Base-by-base conservation (phyloP, 2,888 invertebrate species). In the Dicyrtoma fusca region DNA sequence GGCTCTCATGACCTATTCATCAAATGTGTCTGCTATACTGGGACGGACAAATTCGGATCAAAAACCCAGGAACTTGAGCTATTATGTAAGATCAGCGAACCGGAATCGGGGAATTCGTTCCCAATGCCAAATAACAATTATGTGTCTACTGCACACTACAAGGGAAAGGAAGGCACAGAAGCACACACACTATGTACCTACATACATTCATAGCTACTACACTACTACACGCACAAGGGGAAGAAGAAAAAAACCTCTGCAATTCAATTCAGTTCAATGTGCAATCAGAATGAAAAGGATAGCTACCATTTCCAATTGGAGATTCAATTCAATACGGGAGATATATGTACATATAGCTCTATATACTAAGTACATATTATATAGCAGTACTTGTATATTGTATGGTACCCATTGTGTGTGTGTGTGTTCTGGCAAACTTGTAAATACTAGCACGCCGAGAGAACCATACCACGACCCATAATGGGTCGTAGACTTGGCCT, bases 21-120 rank as follows among this genome's bases (percentile, higher is more conserved):
- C 61, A 44, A 69, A 61, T 69, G 69, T 53, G 53, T 63, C 61
- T 64, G 63, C 57, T 68, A 51, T 44, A 63, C 51, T 73, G 71
- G 68, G 74, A 74, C 74, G 68, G 74, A 74, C 74, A 71, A 74
- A 74, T 74, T 74, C 74, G 74, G 74, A 73, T 73, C 70, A 70
- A 70, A n/a, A 70, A 64, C 65, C 70, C 70, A 42, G 51, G 65
- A 69, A 65, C 69, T 68, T 55, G 47, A 45, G 44, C 74, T 66
- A 69, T 74, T 74, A 71, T 74, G 61, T 64, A 45, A 65, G 69
- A 68, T 42, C 72, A 72, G 61, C 72, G 72, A 63, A 74, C 53
- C 74, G 72, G 65, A 74, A 74, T 74, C 68, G 69, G 70, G 53
- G 70, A 69, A 69, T 69, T 61, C 69, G 62, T 19, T 59, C 34